These are phyloP conservation scores for Charaxes varanes DNA, from an alignment of 1,140 invertebrate species.

Conservation along the genomic window DNA sequence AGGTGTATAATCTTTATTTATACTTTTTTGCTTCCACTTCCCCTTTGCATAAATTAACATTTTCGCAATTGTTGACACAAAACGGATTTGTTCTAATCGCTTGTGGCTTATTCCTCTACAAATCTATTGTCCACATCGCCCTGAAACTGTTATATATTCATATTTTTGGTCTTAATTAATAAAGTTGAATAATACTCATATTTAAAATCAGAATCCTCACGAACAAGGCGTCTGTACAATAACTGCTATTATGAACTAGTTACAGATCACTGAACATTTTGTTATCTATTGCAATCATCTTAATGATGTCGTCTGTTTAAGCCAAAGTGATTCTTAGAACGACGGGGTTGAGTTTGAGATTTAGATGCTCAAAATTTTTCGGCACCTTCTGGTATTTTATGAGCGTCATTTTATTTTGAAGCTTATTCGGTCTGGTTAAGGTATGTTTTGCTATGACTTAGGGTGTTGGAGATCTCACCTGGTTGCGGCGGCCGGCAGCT, in stretches of 20 bases:
- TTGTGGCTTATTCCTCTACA: too few relatives aligned
- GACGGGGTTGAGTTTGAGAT: constrained; percentile 34
- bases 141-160: too few relatives aligned
- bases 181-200: not conserved
- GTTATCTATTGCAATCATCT: constrained; percentile 54
- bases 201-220: not conserved
- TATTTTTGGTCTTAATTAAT: not conserved
- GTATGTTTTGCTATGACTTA: constrained; percentile 23
- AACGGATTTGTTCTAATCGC: constrained; percentile 9
- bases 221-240: constrained; percentile 13
- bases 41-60: constrained; percentile 70
- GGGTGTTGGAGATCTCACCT: constrained; percentile 39
- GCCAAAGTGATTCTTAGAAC: constrained; percentile 32
- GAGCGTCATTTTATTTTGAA: constrained; percentile 7
- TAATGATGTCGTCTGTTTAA: constrained; percentile 20
- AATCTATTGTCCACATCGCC: too few relatives aligned
- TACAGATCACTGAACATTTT: constrained; percentile 60
- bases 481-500: constrained; percentile 49
- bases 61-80: constrained; percentile 36
- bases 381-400: constrained; percentile 10
- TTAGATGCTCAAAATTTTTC: constrained; percentile 26
- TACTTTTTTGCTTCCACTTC: constrained; percentile 59
- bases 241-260: constrained; percentile 53
- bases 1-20: constrained; percentile 71
- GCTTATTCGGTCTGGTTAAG: constrained; percentile 9